A percentile compares a stretch with the other conserved stretches of the same genome.
These are phyloP conservation scores for Carollia perspicillata DNA, from an alignment of 2,113 vertebrate species.

Conservation along the genomic window DNA sequence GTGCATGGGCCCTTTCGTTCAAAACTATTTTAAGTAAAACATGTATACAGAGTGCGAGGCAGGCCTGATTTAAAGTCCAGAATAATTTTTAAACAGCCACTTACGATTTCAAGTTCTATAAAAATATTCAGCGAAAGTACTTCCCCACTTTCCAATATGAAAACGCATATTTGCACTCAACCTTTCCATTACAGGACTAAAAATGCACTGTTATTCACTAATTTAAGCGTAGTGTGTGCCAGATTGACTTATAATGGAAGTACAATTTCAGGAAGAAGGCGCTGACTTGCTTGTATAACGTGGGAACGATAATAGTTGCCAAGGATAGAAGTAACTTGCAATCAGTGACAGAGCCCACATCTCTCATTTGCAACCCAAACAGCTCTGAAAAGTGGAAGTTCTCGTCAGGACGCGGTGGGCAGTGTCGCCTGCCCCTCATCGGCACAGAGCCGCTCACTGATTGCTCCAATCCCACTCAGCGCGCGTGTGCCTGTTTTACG, in stretches of 20 bases:
- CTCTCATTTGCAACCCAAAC: conserved; percentile 8
- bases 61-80: background rate
- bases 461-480: background rate
- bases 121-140: conserved; percentile 9
- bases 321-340: conserved; percentile 41
- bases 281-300: background rate
- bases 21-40: background rate
- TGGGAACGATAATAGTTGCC: background rate
- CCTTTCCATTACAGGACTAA: background rate
- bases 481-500: background rate
- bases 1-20: background rate
- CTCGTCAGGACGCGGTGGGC: conserved; percentile 11
- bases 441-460: background rate
- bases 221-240: background rate
- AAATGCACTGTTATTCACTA: background rate
- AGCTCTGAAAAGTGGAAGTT: background rate
- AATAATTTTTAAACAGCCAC: conserved; percentile 19
- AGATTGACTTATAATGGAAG: conserved; percentile 32
- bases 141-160: background rate
- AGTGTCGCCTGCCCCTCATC: background rate
- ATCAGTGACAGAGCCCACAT: background rate
- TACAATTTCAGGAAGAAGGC: background rate
- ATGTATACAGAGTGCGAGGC: background rate
- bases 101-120: conserved; percentile 9
- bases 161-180: background rate